Conservation (phyloP, 1,140 invertebrate species). For the Zeugodacus cucurbitae region DNA sequence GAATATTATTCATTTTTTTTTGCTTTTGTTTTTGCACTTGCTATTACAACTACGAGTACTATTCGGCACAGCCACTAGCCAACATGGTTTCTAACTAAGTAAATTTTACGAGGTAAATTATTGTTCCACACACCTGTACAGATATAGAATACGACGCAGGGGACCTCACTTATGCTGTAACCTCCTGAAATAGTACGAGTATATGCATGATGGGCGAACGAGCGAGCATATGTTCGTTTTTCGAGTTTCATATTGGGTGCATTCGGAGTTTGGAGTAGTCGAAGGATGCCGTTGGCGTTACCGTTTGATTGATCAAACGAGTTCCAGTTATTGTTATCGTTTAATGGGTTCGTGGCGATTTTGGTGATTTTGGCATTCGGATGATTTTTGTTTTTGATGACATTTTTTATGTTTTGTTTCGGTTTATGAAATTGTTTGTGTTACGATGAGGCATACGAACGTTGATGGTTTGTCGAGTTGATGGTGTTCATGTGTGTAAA, state of each 20-base stretch:
- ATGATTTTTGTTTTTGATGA: neutral
- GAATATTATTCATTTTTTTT: neutral
- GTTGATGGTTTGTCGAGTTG: neutral
- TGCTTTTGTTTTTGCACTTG: neutral
- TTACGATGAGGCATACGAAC: neutral
- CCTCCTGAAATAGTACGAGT: conserved; percentile 46
- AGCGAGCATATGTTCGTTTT: neutral
- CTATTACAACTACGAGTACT: conserved; percentile 16
- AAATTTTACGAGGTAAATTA: neutral
- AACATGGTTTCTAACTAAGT: neutral
- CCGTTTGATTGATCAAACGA: neutral
- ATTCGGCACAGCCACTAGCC: neutral
- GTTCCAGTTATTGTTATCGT: conserved; percentile 39
- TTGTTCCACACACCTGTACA: conserved; percentile 62
- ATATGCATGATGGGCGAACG: neutral
- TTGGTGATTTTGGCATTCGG: conserved; percentile 26
- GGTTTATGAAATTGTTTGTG: neutral
- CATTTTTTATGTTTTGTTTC: neutral
- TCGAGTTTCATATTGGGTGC: neutral
- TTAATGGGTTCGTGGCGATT: conserved; percentile 47
- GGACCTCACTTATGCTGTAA: conserved; percentile 54
- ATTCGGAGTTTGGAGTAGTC: neutral
- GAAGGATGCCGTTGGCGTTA: neutral
- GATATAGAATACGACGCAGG: conserved; percentile 63
- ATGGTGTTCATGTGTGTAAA: conserved; percentile 31